Evolutionary conservation across 2,888 invertebrate genomes (phyloP), one percentile per base, ranked within the genome.

Genomic region (Coecobrya sp.): DNA sequence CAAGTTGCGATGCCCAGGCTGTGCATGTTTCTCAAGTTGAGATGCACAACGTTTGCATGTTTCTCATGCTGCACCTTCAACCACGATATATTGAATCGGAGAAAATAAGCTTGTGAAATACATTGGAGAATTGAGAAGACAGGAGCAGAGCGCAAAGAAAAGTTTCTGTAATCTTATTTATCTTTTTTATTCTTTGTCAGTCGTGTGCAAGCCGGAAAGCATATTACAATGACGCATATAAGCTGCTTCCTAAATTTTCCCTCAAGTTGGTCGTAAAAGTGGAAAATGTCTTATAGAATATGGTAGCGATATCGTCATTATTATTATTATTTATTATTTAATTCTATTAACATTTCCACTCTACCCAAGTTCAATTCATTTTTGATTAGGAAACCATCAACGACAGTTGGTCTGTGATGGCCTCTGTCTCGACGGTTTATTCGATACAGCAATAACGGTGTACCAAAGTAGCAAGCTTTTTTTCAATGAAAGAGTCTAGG

Each of bases 301-400:
- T 45, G 45, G 42, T 45, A 42, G 36, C 73, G 16, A 45, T 73
- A 73, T 22, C 22, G 45, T 76, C 25, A 76, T 45, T 45, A 45
- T 49, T 42, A 36, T 42, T 49, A 49, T 45, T 16, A 25, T 76
- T 42, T 49, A 49, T 45, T 16, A 25, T 76, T 76, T 73, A 73
- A 73, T 73, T 22, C 49, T 25, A 76, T 76, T 76, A 76, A 76
- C 45, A 22, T 19, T 25, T 19, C 25, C 2, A 5, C 22, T 22
- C 11, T 22, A 49, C 5, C 49, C 45, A 76, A 76, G 49, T 76
- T 76, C 76, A 76, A 76, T 49, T 25, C 1, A n/a, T 76, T 22
- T 1, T 30, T 11, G 25, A 42, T 73, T 19, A 73, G 49, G 10
- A 49, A 49, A n/a, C n/a, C n/a, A n/a, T n/a, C n/a, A n/a, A n/a